Percentiles rank a stretch among this genome's conserved stretches.
Evolutionary conservation across 1,140 invertebrate species (phyloP).

Genomic region (Cyphomyrmex costatus): DNA sequence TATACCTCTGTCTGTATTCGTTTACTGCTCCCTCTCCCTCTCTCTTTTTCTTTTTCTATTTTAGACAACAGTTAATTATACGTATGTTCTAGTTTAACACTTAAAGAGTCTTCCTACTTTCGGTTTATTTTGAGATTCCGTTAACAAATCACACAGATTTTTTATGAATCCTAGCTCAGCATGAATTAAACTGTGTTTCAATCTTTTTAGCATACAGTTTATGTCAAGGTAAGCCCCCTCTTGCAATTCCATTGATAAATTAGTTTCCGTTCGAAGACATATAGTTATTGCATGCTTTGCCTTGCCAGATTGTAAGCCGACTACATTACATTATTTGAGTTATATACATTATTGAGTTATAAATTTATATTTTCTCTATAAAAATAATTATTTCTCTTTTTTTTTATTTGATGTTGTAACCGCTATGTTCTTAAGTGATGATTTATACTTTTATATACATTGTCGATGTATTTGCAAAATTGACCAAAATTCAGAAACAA

Average conservation of each 20-base stretch:
- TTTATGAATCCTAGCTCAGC: slow-evolving; percentile 72
- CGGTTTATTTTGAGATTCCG: background rate
- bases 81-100: background rate
- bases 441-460: slow-evolving; percentile 23
- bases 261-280: slow-evolving; percentile 41
- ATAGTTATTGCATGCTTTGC: slow-evolving; percentile 64
- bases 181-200: slow-evolving; percentile 85
- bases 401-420: slow-evolving; percentile 6
- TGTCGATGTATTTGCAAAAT: slow-evolving; percentile 11
- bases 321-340: background rate
- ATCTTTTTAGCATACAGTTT: slow-evolving; percentile 87
- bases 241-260: slow-evolving; percentile 69
- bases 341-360: no score
- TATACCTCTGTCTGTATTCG: background rate
- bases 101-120: background rate
- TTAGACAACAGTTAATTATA: slow-evolving; percentile 10
- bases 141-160: slow-evolving; percentile 32
- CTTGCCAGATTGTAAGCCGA: slow-evolving; percentile 50
- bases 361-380: slow-evolving; percentile 33
- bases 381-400: background rate
- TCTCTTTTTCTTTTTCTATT: background rate
- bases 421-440: slow-evolving; percentile 11
- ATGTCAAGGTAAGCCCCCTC: slow-evolving; percentile 86
- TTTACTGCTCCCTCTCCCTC: background rate
- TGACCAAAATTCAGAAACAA: background rate